A percentile compares a stretch with the other conserved stretches of the same genome.
Conservation (phyloP, 2,888 invertebrate species). For the Temnothorax ravouxi region DNA sequence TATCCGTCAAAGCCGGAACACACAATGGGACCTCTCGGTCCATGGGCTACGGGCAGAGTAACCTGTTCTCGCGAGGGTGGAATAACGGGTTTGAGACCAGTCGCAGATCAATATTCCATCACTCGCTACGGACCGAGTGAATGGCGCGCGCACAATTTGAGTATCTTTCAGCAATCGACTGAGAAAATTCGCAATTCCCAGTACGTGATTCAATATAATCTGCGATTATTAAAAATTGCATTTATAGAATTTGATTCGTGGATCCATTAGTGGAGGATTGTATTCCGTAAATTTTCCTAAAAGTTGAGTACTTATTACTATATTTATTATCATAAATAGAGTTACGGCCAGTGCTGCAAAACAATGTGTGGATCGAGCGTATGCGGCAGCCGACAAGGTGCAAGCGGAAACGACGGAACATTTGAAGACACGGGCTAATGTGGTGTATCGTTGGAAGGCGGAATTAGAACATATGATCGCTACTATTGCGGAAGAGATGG, state of each 20-base stretch:
- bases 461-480: conserved; percentile 91
- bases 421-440: conserved; percentile 89
- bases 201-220: conserved; percentile 61
- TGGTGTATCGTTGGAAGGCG: conserved; percentile 92
- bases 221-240: neutral
- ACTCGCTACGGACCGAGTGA: conserved; percentile 91
- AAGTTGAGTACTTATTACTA: neutral
- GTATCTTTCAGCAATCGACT: conserved; percentile 87
- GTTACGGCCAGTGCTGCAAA: conserved; percentile 88
- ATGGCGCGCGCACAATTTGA: conserved; percentile 88
- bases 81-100: conserved; percentile 92
- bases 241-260: neutral
- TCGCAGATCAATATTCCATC: conserved; percentile 92
- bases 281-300: neutral
- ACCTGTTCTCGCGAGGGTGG: conserved; percentile 91
- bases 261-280: neutral
- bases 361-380: conserved; percentile 89
- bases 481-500: conserved; percentile 91
- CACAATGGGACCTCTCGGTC: conserved; percentile 88
- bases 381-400: conserved; percentile 90
- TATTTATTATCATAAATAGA: conserved; percentile 60
- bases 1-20: conserved; percentile 82
- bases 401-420: conserved; percentile 90
- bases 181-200: conserved; percentile 87
- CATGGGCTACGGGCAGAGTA: conserved; percentile 91